Base-by-base conservation (phyloP, 2,888 invertebrate species). In the Chloroclystis v-ata region DNA sequence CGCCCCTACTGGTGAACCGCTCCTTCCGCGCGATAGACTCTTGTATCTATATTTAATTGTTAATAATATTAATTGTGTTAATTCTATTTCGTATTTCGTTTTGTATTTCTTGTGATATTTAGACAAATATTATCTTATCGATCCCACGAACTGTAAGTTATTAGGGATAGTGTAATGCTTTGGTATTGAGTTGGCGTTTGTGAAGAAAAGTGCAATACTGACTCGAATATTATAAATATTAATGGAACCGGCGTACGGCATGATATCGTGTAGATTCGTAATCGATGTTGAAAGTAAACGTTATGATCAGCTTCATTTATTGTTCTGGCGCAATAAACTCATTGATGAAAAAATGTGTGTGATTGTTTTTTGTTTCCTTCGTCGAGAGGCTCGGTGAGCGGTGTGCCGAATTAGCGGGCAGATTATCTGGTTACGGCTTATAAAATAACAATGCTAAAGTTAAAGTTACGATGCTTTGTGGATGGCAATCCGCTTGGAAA, bases 261-360 rank as follows among this genome's bases (percentile, higher is more conserved):
- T 78, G 72, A 65, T 81, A 78, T 79, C 82, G 83, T 81, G 85
- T 85, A 85, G 79, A 82, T 76, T 82, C 77, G 78, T 86, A 87
- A 85, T 88, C 75, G 85, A 86, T 88, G 88, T 89, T 88, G 87
- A 88, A 85, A 88, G 82, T 88, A 85, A 86, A 80, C 83, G 87
- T 88, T 86, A 81, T 83, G 85, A 85, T 83, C 84, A 78, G 87
- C 86, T 86, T 86, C 86, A 85, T 82, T 84, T 84, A 84, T 83
- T 86, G 86, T 87, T 86, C 85, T 84, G 82, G 73, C 83, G 84
- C 82, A 87, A 85, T 87, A 87, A 87, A 87, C 75, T 79, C 83
- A 84, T 81, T 86, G 83, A 85, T 73, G 76, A 82, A 83, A 69
- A 75, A 76, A 76, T 60, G 49, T 65, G 67, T 61, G 47, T n/a